A percentile compares a stretch with the other conserved stretches of the same genome.
These are phyloP conservation scores for Callaeas wilsoni DNA, from an alignment of 2,113 vertebrate genomes.

Conservation along the genomic window DNA sequence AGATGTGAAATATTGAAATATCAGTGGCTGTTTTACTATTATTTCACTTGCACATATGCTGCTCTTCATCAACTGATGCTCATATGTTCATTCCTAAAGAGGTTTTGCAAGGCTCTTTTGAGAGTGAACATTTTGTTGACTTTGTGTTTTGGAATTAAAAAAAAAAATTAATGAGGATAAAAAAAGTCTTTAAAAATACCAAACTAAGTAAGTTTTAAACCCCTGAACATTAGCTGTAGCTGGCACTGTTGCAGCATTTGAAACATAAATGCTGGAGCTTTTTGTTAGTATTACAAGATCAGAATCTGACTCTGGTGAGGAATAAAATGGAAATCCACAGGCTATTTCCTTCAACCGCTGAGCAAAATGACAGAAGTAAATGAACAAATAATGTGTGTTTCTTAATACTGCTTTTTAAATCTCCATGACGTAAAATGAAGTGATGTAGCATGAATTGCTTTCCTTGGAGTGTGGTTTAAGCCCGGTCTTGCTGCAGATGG, in stretches of 20 bases:
- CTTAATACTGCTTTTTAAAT: not conserved
- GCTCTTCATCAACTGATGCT: not conserved
- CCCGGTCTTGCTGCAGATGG: not conserved
- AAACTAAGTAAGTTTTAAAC: not conserved
- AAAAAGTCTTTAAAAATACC: not conserved
- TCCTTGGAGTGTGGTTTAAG: not conserved
- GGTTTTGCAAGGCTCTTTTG: not conserved
- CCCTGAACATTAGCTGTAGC: not conserved
- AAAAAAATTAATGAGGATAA: not conserved
- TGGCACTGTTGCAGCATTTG: not conserved
- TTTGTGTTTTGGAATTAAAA: not conserved
- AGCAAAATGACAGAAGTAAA: slow-evolving; percentile 2
- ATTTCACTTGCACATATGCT: not conserved
- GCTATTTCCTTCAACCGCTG: not conserved
- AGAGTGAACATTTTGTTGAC: not conserved
- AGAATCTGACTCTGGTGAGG: not conserved
- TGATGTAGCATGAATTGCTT: not conserved
- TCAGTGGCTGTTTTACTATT: not conserved
- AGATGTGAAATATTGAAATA: slow-evolving; percentile 22
- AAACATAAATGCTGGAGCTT: not conserved
- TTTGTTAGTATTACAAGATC: not conserved
- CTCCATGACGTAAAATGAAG: not conserved
- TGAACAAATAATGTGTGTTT: not conserved
- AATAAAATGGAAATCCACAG: not conserved
- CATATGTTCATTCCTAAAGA: not conserved